These are phyloP conservation scores for Camponotus pennsylvanicus DNA, from an alignment of 1,140 invertebrate genomes.

Conservation along the genomic window DNA sequence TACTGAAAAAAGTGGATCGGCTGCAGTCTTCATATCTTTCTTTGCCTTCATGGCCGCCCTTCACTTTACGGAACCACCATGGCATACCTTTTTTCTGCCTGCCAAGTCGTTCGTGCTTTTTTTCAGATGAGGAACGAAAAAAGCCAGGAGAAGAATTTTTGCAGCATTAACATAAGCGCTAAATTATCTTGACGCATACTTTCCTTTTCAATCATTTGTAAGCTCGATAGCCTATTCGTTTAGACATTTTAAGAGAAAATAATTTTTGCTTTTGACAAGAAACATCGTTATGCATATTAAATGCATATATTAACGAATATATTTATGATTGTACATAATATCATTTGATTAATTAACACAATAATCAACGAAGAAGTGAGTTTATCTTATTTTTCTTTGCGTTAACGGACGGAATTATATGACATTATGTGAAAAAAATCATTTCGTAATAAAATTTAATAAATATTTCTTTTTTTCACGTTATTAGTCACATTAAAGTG, in stretches of 20 bases:
- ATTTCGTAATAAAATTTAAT: background rate
- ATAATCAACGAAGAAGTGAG: background rate
- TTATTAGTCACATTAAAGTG: background rate
- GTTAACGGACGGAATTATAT: background rate
- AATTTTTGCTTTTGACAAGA: background rate
- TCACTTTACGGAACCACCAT: conserved; percentile 27
- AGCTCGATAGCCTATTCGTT: background rate
- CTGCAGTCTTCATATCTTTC: background rate
- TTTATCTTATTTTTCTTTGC: background rate
- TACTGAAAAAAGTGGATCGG: conserved; percentile 51
- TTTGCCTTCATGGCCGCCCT: background rate
- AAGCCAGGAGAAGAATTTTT: background rate
- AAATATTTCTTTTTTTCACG: background rate
- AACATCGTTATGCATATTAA: background rate
- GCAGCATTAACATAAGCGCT: background rate
- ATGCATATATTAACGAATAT: no score
- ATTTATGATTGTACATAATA: no score
- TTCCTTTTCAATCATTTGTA: background rate
- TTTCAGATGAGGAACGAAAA: background rate
- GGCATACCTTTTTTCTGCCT: background rate
- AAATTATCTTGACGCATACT: background rate
- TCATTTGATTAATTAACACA: background rate
- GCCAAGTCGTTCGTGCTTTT: conserved; percentile 3
- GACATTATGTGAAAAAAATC: background rate
- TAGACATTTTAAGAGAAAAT: background rate